These are phyloP conservation scores for Melospiza melodia DNA, from an alignment of 2,113 vertebrate genomes.

Conservation along the genomic window DNA sequence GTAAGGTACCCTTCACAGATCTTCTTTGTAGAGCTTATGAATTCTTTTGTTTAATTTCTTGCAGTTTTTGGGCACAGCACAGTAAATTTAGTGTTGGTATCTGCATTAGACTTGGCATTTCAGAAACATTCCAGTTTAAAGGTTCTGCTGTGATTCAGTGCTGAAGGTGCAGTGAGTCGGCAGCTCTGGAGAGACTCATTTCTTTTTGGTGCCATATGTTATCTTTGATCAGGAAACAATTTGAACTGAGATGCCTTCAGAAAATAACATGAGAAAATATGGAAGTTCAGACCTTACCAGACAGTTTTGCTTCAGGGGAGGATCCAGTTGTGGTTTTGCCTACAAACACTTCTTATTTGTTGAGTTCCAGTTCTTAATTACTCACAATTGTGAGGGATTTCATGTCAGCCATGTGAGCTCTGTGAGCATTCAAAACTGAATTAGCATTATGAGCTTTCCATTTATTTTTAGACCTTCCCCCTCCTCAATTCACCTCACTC, in stretches of 20 bases:
- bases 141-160: neutral
- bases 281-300: neutral
- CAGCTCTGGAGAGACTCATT: neutral
- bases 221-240: neutral
- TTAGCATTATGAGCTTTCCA: neutral
- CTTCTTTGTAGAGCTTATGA: neutral
- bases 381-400: neutral
- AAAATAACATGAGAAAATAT: neutral
- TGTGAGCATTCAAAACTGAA: neutral
- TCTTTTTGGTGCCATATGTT: neutral
- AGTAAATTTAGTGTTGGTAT: neutral
- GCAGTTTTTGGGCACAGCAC: neutral
- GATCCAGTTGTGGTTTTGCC: neutral
- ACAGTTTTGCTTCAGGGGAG: neutral
- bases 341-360: neutral
- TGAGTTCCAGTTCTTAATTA: conserved; percentile 17
- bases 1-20: neutral
- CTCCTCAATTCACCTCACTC: neutral
- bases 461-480: neutral
- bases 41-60: neutral
- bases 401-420: neutral
- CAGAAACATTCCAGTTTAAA: neutral
- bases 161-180: neutral
- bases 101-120: neutral
- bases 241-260: neutral